Evolutionary conservation across 2,888 invertebrate genomes (phyloP).

Genomic region (Tortrix viridana): DNA sequence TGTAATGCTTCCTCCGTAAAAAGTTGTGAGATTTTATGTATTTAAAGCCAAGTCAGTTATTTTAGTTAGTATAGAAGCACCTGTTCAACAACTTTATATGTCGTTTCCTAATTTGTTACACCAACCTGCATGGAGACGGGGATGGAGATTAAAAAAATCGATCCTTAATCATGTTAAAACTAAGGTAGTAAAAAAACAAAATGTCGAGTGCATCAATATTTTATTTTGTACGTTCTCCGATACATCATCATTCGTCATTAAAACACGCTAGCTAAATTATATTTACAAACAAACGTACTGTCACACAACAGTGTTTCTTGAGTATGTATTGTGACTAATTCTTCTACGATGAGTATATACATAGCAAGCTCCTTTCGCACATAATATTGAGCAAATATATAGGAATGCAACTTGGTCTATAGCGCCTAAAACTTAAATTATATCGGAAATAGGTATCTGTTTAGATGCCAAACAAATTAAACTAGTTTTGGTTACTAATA

Average conservation of each 20-base stretch:
- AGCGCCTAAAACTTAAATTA: not conserved
- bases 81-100: too few relatives aligned
- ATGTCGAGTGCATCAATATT: constrained; percentile 76
- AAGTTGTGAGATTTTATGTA: too few relatives aligned
- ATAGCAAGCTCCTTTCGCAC: constrained; percentile 34
- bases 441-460: too few relatives aligned
- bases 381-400: constrained; percentile 49
- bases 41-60: too few relatives aligned
- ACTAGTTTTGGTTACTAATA: too few relatives aligned
- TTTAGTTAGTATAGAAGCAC: too few relatives aligned
- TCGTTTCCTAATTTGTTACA: too few relatives aligned
- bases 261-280: constrained; percentile 62
- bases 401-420: constrained; percentile 39
- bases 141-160: too few relatives aligned
- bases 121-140: too few relatives aligned
- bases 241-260: constrained; percentile 61
- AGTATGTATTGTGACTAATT: constrained; percentile 71
- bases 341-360: constrained; percentile 65
- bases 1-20: too few relatives aligned
- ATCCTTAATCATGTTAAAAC: not conserved
- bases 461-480: too few relatives aligned
- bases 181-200: constrained; percentile 51
- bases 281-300: constrained; percentile 51
- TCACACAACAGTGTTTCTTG: constrained; percentile 51
- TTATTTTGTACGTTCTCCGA: constrained; percentile 78